phyloP scores from a whole-genome alignment of 2,888 invertebrate species.

The Capitulum mitella region DNA sequence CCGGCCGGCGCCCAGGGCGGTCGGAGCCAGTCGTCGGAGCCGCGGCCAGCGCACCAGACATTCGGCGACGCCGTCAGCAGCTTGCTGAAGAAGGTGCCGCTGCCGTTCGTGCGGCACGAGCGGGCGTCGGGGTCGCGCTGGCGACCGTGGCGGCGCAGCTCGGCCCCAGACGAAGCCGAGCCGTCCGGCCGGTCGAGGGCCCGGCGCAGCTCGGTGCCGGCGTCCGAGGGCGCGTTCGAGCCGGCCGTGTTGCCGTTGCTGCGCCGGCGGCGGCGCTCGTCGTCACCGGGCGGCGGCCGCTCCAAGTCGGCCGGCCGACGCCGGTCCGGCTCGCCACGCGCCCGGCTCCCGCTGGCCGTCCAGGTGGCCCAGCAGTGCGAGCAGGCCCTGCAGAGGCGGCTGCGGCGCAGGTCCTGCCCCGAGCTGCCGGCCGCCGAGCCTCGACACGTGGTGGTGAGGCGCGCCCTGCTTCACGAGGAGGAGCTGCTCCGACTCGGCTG shows the following conservation, averaged over 20 bases:
- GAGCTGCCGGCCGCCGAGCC: constrained; percentile 44
- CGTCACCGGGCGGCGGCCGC: constrained; percentile 21
- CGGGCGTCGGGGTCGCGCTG: not conserved
- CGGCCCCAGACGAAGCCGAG: not conserved
- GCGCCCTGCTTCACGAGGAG: constrained; percentile 80
- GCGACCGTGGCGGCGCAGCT: not conserved
- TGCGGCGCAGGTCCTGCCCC: constrained; percentile 63
- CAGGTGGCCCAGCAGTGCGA: too few relatives aligned
- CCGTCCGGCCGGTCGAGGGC: not conserved
- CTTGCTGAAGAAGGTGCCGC: constrained; percentile 7
- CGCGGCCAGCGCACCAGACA: not conserved
- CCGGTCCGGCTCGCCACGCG: not conserved
- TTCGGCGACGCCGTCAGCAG: constrained; percentile 20
- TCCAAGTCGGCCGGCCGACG: not conserved
- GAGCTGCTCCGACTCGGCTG: constrained; percentile 68
- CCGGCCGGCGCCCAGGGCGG: too few relatives aligned
- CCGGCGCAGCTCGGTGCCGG: not conserved
- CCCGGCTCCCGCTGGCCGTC: too few relatives aligned
- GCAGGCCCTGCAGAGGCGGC: constrained; percentile 50
- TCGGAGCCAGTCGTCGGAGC: not conserved
- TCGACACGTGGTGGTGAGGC: constrained; percentile 45
- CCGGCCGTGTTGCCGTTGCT: not conserved
- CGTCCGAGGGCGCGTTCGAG: not conserved
- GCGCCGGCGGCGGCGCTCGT: not conserved
- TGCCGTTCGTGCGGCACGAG: constrained; percentile 48